Evolutionary conservation across 2,797 vertebrate species (phyloP).

Genomic region (Cossypha dichroa): DNA sequence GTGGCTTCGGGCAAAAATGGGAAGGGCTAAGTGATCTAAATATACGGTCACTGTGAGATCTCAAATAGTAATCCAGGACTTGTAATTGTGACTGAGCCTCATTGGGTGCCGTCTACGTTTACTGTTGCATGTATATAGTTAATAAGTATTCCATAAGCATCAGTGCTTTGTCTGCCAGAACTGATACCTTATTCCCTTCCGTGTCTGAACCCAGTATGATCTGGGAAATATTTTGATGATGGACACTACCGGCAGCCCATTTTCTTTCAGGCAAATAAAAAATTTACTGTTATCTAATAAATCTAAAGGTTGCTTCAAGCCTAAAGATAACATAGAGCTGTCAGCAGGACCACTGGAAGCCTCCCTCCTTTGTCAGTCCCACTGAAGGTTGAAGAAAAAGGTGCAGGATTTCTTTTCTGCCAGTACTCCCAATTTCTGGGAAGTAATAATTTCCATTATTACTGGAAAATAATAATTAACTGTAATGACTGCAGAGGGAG

Average conservation of each 20-base stretch:
- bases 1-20: background rate
- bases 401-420: background rate
- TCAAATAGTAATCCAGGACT: background rate
- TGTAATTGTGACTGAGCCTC: background rate
- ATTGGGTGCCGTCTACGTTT: background rate
- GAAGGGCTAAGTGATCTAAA: background rate
- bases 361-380: accelerated
- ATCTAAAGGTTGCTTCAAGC: background rate
- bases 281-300: background rate
- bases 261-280: background rate
- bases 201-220: background rate
- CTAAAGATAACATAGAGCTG: background rate
- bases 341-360: background rate
- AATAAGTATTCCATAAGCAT: background rate
- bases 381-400: background rate
- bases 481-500: background rate
- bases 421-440: background rate
- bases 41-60: background rate
- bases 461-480: background rate
- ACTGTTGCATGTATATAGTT: background rate
- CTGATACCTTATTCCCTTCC: background rate
- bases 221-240: background rate
- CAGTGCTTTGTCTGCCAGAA: background rate
- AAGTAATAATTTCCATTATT: background rate
- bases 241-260: background rate